These are phyloP conservation scores for Stegophylla sp. DNA, from an alignment of 2,888 invertebrate species.

Conservation along the genomic window DNA sequence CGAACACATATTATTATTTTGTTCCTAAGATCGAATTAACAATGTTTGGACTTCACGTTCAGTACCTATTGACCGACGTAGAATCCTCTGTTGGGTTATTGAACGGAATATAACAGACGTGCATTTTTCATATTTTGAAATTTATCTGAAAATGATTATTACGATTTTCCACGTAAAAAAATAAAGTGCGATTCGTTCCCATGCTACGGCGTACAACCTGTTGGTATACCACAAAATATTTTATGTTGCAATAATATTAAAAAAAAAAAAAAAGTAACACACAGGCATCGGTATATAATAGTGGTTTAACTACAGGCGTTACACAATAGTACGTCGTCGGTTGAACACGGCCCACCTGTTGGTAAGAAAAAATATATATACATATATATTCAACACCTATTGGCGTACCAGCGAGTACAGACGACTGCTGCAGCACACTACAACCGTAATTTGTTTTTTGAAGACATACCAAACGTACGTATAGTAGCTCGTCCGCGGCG, in stretches of 20 bases:
- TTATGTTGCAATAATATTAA: constrained; percentile 13
- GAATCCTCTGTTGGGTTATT: constrained; percentile 30
- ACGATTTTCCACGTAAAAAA: constrained; percentile 25
- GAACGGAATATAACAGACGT: constrained; percentile 6
- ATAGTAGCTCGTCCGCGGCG: constrained; percentile 24
- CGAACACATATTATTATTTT: background rate
- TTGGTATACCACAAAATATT: constrained; percentile 39
- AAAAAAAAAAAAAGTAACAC: constrained; percentile 15
- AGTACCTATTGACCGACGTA: background rate
- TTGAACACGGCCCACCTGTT: constrained; percentile 27
- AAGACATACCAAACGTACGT: constrained; percentile 42
- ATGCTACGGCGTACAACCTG: constrained; percentile 20
- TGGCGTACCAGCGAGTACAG: background rate
- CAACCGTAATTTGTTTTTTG: constrained; percentile 19
- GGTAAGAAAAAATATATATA: constrained; percentile 14
- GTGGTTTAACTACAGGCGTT: constrained; percentile 39
- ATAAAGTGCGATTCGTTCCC: constrained; percentile 16
- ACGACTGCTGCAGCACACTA: background rate
- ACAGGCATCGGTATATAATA: constrained; percentile 30
- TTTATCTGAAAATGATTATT: constrained; percentile 38
- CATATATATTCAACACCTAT: constrained; percentile 39
- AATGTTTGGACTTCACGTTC: constrained; percentile 3
- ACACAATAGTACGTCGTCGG: constrained; percentile 49
- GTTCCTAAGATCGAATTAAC: background rate
- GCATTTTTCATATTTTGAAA: constrained; percentile 35